Evolutionary conservation across 2,888 invertebrate species (phyloP).

Genomic region (Habrosyne pyritoides): DNA sequence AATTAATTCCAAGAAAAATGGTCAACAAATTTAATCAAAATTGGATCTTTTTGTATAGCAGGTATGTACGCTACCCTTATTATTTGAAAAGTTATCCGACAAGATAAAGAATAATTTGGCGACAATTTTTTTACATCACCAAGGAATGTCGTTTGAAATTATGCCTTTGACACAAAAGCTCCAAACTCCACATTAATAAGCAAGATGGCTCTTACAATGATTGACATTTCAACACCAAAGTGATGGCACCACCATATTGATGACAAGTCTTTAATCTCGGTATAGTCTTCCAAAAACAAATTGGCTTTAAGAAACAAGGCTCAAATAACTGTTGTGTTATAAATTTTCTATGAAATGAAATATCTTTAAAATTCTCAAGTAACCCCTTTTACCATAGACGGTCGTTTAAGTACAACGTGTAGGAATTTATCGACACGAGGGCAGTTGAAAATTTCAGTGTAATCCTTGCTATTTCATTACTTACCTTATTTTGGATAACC

Average conservation of each 20-base stretch:
- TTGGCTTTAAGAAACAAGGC: not conserved
- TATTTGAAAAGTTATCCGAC: not conserved
- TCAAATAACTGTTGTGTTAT: not conserved
- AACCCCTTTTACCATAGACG: conserved; percentile 24
- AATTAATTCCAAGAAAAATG: too few species aligned
- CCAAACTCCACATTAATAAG: not conserved
- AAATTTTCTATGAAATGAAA: conserved; percentile 4
- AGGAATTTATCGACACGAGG: conserved; percentile 11
- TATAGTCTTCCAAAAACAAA: conserved; percentile 5
- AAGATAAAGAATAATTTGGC: not conserved
- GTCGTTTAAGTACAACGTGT: conserved; percentile 9
- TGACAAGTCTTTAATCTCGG: not conserved
- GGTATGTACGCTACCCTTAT: not conserved
- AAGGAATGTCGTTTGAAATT: not conserved
- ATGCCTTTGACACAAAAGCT: not conserved
- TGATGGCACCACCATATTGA: too few species aligned
- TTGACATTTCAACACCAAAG: not conserved
- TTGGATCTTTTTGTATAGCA: too few species aligned
- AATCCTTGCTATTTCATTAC: conserved; percentile 11
- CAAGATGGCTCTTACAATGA: conserved; percentile 1
- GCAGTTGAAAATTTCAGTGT: conserved; percentile 8
- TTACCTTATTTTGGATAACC: not conserved
- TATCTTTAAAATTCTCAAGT: conserved; percentile 13
- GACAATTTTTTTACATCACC: not conserved
- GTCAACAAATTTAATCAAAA: too few species aligned